Base-by-base conservation (phyloP, 2,888 invertebrate genomes). In the Amblyteles armatorius region DNA sequence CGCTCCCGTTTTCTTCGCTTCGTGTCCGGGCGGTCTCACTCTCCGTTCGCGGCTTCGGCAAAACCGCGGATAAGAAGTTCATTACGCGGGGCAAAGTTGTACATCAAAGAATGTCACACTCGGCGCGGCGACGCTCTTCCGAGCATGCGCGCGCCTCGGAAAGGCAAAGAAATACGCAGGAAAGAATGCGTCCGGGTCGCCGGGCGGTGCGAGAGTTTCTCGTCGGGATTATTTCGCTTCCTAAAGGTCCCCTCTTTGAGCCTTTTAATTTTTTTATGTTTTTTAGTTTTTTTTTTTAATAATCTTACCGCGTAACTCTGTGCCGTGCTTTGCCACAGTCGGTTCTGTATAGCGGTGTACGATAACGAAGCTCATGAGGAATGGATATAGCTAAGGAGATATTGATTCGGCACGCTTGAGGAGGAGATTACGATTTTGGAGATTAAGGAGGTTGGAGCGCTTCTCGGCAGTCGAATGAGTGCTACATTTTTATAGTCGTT, bases 71-170 rank as follows among this genome's bases (percentile, higher is more conserved):
- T 82, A 85, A 85, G 79, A 85, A 85, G 85, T 82, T 85, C 85
- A 85, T 85, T 85, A 85, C 73, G 57, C 79, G 76, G 55, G 22
- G 71, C 74, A 52, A 71, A 71, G 71, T 78, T 82, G 74, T 77
- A 82, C 85, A 85, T 85, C 85, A 85, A 85, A 85, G 85, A 82
- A 85, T 85, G 82, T 85, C 82, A 85, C 85, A 85, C 85, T 69
- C 60, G 26, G 72, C 36, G 82, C 72, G 82, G 52, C 57, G 79
- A 48, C 55, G 76, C 76, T 79, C 76, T 76, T 60, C 36, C 69
- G 72, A 63, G 50, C 81, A 77, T 48, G 69, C 36, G 68, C 40
- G 29, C 3, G 29, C 6, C 29, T 33, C 13, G 29, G 33, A n/a
- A 29, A 5, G 6, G 29, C 63, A 33, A 63, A 63, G 33, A 63